Evolutionary conservation across 2,888 invertebrate species (phyloP), one percentile per base, ranked within the genome.

Genomic region (Orchesella flavescens): DNA sequence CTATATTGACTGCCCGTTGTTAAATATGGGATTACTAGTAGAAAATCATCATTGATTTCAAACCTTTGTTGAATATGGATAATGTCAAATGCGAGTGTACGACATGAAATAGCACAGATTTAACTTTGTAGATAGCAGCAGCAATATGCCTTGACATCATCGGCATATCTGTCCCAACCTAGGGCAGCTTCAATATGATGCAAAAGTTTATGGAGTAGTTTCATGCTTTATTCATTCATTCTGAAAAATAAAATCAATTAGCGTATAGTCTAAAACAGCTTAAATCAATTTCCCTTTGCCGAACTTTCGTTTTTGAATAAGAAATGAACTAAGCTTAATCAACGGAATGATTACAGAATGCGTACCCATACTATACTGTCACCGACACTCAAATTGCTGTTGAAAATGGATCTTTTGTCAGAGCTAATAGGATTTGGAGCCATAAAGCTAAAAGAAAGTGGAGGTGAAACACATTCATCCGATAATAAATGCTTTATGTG

Each of bases 281-380:
- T 21, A 21, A 59, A 59, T 21, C 21, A 19, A 59, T 21, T 59
- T 59, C 21, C 5, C 17, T 55, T 7, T 10, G 13, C 59, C 2
- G 59, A 59, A 59, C 59, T 59, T 59, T 59, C 59, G 21, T 59
- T 59, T 19, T 12, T n/a, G 55, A 12, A 7, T 12, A n/a, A 55
- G n/a, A 55, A 55, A n/a, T 19, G 59, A 55, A 21, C 17, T 59
- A 21, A 59, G 59, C 21, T 12, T 44, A 44, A 7, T 44, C 59
- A 17, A n/a, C n/a, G n/a, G n/a, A 59, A 17, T 21, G 59, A 59
- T 55, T 55, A 55, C n/a, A 5, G 17, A 61, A 21, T 9, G 21
- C 61, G 65, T 65, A 65, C 9, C 3, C 61, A 61, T 17, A 55
- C 78, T 65, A 79, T n/a, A 73, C 79, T 79, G 79, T 79, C 79